Evolutionary conservation across 2,888 invertebrate species (phyloP), one percentile per base, ranked within the genome.

Genomic region (Phanerotoma sp.): DNA sequence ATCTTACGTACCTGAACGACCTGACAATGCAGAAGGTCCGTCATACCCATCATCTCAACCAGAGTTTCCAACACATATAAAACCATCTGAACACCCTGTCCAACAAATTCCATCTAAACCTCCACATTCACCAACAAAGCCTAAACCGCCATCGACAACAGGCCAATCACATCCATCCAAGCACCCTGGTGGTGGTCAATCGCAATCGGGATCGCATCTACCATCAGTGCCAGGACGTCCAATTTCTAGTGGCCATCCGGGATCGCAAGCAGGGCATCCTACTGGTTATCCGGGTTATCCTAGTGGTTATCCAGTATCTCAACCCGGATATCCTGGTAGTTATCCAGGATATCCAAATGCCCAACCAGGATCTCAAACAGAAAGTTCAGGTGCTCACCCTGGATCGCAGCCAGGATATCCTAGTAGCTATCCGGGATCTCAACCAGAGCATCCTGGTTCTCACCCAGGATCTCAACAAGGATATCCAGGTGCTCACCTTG

Each of bases 251-350:
- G 58, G 57, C 6, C 20, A 28, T n/a, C 41, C 57, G 9, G 62
- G 58, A 18, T 32, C 37, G n/a, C 54, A 32, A 50, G 58, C 65
- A 32, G 5, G n/a, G 70, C 65, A 28, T 10, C 49, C 6, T 1
- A 41, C n/a, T n/a, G n/a, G 51, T 5, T 20, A 33, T 15, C 50
- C 62, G 44, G 71, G 75, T 5, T 53, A 65, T 1, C 72, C 77
- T 0, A 75, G 74, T 0, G 30, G 62, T 2, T 30, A 30, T 30
- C 69, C 70, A 16, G 69, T n/a, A 2, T 25, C 72, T 62, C 61
- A 62, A 5, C 68, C 71, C 28, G 71, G 71, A 5, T 48, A 62
- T 18, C 74, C 77, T 7, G 71, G 69, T 30, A 65, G n/a, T n/a
- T n/a, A 58, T 42, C 66, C 74, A 0, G 49, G 61, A 9, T 42